phyloP scores from a whole-genome alignment of 2,797 vertebrate genomes.

The Periophthalmus magnuspinnatus region DNA sequence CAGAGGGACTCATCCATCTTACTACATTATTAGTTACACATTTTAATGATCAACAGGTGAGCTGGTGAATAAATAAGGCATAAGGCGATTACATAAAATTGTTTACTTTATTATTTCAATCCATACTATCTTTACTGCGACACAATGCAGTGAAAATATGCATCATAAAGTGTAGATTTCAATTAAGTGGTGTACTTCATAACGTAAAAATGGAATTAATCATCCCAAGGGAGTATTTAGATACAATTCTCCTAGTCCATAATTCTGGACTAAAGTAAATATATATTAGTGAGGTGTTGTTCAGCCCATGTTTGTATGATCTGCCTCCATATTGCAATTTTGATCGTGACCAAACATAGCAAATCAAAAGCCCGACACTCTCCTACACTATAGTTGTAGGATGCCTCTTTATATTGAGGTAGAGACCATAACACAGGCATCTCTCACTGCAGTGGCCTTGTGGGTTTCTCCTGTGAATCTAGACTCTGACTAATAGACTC shows the following conservation, averaged over 20 bases:
- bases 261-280: neutral
- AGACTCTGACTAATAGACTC: slow-evolving; percentile 33
- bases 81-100: neutral
- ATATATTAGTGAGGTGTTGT: neutral
- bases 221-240: neutral
- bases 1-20: too few species aligned
- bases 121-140: too few species aligned
- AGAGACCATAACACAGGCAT: neutral
- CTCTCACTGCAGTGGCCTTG: neutral
- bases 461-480: slow-evolving; percentile 17
- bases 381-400: neutral
- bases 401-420: neutral
- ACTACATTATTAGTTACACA: neutral
- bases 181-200: too few species aligned
- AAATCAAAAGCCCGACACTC: neutral
- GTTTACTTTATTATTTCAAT: too few species aligned
- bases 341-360: neutral
- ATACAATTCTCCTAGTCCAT: neutral
- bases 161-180: too few species aligned
- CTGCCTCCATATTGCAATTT: neutral
- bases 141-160: neutral
- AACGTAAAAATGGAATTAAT: neutral
- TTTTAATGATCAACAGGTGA: neutral
- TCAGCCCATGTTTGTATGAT: neutral
- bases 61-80: neutral